Evolutionary conservation across 2,797 vertebrate species (phyloP).

Genomic region (Peromyscus eremicus): DNA sequence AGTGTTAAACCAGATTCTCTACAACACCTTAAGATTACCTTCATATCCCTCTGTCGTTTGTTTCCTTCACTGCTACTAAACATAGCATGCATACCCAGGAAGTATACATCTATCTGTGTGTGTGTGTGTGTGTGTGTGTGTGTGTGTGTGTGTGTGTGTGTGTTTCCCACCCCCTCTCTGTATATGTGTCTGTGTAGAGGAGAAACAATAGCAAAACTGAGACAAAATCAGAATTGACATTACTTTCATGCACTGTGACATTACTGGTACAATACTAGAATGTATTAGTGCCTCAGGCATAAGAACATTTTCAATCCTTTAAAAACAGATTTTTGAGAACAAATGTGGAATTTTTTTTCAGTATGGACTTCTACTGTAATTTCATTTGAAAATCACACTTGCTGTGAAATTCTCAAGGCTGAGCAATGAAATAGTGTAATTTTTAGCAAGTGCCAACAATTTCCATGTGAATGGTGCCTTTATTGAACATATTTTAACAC

Average conservation of each 20-base stretch:
- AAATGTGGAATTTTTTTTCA: conserved; percentile 72
- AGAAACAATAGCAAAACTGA: neutral
- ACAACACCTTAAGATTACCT: neutral
- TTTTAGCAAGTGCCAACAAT: conserved; percentile 80
- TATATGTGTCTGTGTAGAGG: neutral
- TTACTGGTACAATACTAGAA: neutral
- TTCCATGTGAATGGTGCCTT: conserved; percentile 83
- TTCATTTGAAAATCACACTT: conserved; percentile 81
- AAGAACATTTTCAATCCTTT: conserved; percentile 35
- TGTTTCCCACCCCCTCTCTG: neutral
- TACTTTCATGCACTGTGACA: conserved; percentile 17
- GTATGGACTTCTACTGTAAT: conserved; percentile 54
- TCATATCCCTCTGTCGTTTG: neutral
- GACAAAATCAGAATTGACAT: neutral
- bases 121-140: neutral
- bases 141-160: neutral
- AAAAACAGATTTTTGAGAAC: conserved; percentile 65
- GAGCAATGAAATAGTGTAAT: conserved; percentile 76
- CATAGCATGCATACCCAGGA: no score
- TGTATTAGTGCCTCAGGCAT: conserved; percentile 25
- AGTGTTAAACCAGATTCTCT: neutral
- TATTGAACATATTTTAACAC: conserved; percentile 86
- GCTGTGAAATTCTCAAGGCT: conserved; percentile 76
- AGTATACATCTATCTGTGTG: neutral
- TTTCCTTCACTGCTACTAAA: neutral